phyloP scores from a whole-genome alignment of 2,797 vertebrate genomes.

The Mycteria americana region DNA sequence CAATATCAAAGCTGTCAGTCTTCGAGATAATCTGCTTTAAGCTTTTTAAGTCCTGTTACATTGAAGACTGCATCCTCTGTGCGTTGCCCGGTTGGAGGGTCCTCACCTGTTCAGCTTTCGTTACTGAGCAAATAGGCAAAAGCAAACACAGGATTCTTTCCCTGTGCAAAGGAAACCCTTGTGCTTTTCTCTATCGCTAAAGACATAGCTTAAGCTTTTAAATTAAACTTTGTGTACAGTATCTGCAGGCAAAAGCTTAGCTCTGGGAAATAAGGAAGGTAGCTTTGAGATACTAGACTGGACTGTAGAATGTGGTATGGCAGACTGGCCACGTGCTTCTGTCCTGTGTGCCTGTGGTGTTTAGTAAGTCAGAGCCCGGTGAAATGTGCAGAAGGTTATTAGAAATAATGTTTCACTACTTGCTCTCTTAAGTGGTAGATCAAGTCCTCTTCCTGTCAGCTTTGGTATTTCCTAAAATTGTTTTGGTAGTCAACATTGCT shows the following conservation, averaged over 20 bases:
- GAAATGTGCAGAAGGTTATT: neutral
- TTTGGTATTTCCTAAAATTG: neutral
- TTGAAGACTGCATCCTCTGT: neutral
- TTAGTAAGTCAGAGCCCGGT: neutral
- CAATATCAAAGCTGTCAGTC: neutral
- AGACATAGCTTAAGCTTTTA: neutral
- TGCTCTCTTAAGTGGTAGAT: neutral
- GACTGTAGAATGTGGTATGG: neutral
- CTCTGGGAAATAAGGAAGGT: neutral
- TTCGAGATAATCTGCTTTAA: neutral
- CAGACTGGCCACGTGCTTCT: neutral
- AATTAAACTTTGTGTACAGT: neutral
- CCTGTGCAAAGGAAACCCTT: neutral
- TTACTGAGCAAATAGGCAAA: neutral
- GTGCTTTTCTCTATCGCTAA: neutral
- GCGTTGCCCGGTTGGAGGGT: neutral
- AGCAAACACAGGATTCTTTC: neutral
- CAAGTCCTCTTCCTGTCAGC: neutral
- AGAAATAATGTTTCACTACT: neutral
- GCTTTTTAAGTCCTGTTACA: neutral
- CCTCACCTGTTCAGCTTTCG: neutral
- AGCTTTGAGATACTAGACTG: neutral
- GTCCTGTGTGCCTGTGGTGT: neutral
- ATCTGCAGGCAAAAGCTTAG: neutral
- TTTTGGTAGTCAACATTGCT: neutral